phyloP scores from a whole-genome alignment of 1,140 invertebrate genomes.

The Drosophila saltans region DNA sequence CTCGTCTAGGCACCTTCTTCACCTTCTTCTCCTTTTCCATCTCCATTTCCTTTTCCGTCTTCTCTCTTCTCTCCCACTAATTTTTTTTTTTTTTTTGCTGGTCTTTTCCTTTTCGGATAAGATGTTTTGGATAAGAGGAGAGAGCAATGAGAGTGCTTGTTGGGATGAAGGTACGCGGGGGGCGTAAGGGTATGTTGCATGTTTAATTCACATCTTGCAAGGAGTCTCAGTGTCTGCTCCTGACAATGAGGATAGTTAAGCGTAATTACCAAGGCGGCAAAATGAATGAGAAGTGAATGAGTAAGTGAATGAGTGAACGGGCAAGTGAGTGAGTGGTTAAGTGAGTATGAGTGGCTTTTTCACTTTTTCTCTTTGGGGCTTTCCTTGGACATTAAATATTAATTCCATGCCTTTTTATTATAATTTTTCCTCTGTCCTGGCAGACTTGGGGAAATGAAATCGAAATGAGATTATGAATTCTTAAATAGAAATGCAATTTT shows the following conservation, averaged over 20 bases:
- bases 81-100: neutral
- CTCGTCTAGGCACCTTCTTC: conserved; percentile 20
- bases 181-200: conserved; percentile 36
- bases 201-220: conserved; percentile 46
- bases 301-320: conserved; percentile 16
- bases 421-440: too few relatives aligned
- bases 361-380: neutral
- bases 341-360: conserved; percentile 18
- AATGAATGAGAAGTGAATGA: conserved; percentile 35
- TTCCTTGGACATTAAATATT: conserved; percentile 56
- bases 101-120: conserved; percentile 1
- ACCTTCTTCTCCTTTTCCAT: neutral
- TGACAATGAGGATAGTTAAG: conserved; percentile 73
- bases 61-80: neutral
- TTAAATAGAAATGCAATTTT: neutral
- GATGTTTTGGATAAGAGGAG: neutral
- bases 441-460: neutral
- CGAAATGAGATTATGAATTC: conserved; percentile 12
- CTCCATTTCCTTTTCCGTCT: neutral
- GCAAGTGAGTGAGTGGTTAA: conserved; percentile 11
- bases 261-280: conserved; percentile 69
- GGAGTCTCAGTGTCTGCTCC: conserved; percentile 24
- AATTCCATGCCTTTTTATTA: conserved; percentile 30
- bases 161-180: too few relatives aligned
- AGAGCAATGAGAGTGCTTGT: conserved; percentile 12